Evolutionary conservation across 2,113 vertebrate species (phyloP), one percentile per base, ranked within the genome.

Genomic region (Lophura nycthemera): DNA sequence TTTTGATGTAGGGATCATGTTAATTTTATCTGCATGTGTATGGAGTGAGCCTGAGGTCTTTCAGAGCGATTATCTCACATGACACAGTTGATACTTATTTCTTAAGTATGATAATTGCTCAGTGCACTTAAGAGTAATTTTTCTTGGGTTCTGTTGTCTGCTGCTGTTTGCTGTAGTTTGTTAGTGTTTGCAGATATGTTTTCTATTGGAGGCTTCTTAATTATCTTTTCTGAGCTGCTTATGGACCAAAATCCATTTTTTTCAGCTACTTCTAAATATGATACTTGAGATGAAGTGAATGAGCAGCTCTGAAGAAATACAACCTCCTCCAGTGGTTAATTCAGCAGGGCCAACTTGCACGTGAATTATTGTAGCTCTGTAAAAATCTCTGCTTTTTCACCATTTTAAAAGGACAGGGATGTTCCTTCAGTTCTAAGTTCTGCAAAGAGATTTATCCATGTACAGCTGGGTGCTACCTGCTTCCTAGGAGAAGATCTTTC

Each of bases 381-480:
- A n/a, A 8, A 83, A 81, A 12, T 24, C 17, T 25, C 18, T 42
- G 42, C 8, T 67, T 47, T 56, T 64, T 38, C 22, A 52, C 11
- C 4, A 3, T 3, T n/a, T 4, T 14, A 14, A 11, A 27, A 54
- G 14, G 5, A 7, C 4, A 1, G 1, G 24, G 5, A 5, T 38
- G 74, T 59, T 60, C 30, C 56, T 8, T 19, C 50, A 10, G 12
- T 61, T 70, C 30, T 56, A 10, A 20, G 25, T 36, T 14, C 47
- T 71, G 17, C 40, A 40, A n/a, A 63, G 52, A 6, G n/a, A 7
- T 80, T 87, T 72, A 16, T 13, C 13, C 3, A 1, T 22, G 2
- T 19, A 16, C 27, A 45, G 3, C 38, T 4, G 4, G 14, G 2
- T 63, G 42, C 57, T 61, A 6, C 48, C 6, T 59, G 36, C 32